Conservation (phyloP, 2,888 invertebrate genomes). For the Orchestes rusci region DNA sequence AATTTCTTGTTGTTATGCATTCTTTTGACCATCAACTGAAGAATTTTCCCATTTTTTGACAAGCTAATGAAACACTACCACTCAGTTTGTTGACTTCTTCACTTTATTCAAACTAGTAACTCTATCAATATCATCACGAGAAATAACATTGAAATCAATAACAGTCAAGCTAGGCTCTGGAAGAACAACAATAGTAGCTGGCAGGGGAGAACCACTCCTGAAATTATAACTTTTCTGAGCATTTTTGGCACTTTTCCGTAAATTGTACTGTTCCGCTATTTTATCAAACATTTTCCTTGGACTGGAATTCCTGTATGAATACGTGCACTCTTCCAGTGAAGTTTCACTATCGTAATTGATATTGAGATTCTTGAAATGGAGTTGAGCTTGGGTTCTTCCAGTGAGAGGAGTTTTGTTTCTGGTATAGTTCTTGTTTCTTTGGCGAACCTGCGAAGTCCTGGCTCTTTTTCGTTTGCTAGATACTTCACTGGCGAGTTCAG, state of each 20-base stretch:
- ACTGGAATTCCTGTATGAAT: conserved; percentile 34
- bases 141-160: conserved; percentile 65
- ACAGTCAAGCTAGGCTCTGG: conserved; percentile 61
- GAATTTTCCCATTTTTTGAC: too few species aligned
- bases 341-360: conserved; percentile 51
- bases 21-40: too few species aligned
- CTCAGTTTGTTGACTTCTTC: too few species aligned
- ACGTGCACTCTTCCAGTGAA: conserved; percentile 44
- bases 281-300: conserved; percentile 32
- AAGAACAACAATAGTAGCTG: conserved; percentile 41
- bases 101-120: conserved; percentile 29
- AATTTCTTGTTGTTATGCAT: too few species aligned
- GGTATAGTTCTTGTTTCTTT: conserved; percentile 38
- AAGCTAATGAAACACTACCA: too few species aligned
- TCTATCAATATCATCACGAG: conserved; percentile 37
- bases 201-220: conserved; percentile 11
- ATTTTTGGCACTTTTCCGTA: conserved; percentile 22
- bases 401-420: conserved; percentile 45
- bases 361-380: conserved; percentile 50
- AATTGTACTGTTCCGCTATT: conserved; percentile 29
- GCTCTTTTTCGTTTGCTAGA: conserved; percentile 32
- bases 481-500: conserved; percentile 43
- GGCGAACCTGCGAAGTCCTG: conserved; percentile 30
- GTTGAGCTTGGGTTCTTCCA: conserved; percentile 46
- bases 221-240: conserved; percentile 10